Conservation (phyloP, 2,113 vertebrate species). For the Hippocampus abdominalis region DNA sequence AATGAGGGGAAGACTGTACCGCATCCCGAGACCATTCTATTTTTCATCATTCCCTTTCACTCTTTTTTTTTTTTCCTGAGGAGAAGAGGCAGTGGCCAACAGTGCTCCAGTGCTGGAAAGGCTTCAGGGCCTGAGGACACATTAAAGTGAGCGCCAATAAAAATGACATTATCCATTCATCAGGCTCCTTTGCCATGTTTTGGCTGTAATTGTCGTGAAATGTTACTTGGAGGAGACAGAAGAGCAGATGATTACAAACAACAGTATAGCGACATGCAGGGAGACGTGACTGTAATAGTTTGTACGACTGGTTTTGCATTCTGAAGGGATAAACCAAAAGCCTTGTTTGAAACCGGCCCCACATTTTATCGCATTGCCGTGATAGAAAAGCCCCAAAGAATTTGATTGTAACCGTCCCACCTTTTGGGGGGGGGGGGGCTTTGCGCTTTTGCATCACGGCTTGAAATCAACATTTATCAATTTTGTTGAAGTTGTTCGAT, state of each 20-base stretch:
- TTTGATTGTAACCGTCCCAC: not conserved
- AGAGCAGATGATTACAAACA: constrained; percentile 14
- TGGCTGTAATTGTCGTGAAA: constrained; percentile 20
- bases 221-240: constrained; percentile 2
- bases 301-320: not conserved
- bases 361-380: not conserved
- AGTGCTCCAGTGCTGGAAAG: constrained; percentile 16
- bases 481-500: not conserved
- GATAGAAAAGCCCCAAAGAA: not conserved
- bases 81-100: constrained; percentile 9
- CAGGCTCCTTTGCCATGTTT: constrained; percentile 13
- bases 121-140: constrained; percentile 24
- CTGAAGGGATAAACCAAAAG: not conserved
- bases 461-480: not conserved
- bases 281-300: not conserved
- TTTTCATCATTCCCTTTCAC: constrained; percentile 30
- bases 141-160: constrained; percentile 18
- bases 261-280: not conserved
- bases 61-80: constrained; percentile 12
- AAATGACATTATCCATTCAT: constrained; percentile 37
- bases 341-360: not conserved
- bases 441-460: not conserved
- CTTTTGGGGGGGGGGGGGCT: not conserved
- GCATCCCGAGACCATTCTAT: constrained; percentile 2
- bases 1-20: not conserved